A percentile compares a stretch with the other conserved stretches of the same genome.
Evolutionary conservation across 2,797 vertebrate species (phyloP).

Genomic region (Crenuchus spilurus): DNA sequence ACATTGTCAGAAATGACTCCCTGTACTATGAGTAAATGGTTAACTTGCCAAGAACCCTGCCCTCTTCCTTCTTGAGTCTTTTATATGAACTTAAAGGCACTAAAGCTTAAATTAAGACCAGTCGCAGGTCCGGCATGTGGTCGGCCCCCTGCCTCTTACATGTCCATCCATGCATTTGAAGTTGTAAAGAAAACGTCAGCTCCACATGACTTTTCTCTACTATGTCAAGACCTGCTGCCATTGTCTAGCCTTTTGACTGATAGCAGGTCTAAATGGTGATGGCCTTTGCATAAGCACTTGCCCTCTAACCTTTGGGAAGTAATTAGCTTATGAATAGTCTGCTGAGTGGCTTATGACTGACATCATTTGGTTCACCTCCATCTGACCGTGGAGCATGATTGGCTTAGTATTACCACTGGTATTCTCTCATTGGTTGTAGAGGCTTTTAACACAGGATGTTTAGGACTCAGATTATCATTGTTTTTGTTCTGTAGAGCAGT

Average conservation of each 20-base stretch:
- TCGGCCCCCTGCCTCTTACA: slow-evolving; percentile 28
- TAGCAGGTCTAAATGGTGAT: slow-evolving; percentile 55
- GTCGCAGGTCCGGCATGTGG: slow-evolving; percentile 17
- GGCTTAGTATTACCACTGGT: slow-evolving; percentile 40
- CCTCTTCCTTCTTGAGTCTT: slow-evolving; percentile 14
- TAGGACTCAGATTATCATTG: slow-evolving; percentile 31
- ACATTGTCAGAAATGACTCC: background rate
- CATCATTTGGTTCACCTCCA: slow-evolving; percentile 45
- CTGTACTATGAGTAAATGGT: background rate
- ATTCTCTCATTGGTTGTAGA: slow-evolving; percentile 3
- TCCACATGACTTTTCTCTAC: slow-evolving; percentile 31
- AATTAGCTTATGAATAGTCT: slow-evolving; percentile 63
- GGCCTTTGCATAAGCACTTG: slow-evolving; percentile 52
- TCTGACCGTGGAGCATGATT: slow-evolving; percentile 32
- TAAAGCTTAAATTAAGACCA: background rate
- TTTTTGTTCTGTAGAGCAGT: slow-evolving; percentile 7
- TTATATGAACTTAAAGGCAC: slow-evolving; percentile 3
- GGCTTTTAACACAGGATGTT: slow-evolving; percentile 15
- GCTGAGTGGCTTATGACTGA: slow-evolving; percentile 59
- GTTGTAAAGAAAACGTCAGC: slow-evolving; percentile 29
- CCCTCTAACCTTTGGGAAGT: slow-evolving; percentile 53
- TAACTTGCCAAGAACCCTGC: background rate
- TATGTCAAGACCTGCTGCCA: slow-evolving; percentile 29
- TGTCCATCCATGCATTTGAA: slow-evolving; percentile 28
- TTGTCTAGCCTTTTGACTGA: slow-evolving; percentile 63